phyloP scores from a whole-genome alignment of 2,113 vertebrate species.

The Odocoileus virginianus region DNA sequence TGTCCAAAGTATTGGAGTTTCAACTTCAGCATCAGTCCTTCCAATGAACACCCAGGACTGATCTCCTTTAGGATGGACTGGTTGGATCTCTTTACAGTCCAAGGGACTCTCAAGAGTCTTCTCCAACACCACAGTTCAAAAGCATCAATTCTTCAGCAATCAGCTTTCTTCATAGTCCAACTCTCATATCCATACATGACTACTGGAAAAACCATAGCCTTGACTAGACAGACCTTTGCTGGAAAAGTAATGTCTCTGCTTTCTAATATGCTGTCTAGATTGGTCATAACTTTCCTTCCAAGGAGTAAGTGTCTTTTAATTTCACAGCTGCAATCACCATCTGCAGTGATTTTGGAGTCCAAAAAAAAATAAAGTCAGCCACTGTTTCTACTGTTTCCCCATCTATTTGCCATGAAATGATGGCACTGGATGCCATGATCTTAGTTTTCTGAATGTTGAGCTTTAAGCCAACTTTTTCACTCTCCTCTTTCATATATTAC shows the following conservation, averaged over 20 bases:
- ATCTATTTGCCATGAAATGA: neutral
- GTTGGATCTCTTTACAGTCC: neutral
- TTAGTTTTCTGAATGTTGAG: neutral
- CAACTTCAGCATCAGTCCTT: neutral
- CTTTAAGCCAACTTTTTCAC: neutral
- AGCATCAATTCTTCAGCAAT: rapidly evolving
- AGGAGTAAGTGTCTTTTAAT: neutral
- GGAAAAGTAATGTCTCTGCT: neutral
- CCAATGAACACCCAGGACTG: neutral
- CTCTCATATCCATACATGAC: neutral
- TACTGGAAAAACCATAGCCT: neutral
- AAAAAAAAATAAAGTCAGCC: neutral
- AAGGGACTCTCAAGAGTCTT: neutral
- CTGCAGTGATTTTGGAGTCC: neutral
- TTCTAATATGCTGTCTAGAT: neutral
- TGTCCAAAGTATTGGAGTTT: neutral
- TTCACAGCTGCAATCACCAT: neutral
- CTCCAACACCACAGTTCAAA: neutral
- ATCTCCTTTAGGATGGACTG: neutral
- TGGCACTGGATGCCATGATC: neutral
- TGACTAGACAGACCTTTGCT: neutral
- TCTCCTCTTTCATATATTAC: neutral
- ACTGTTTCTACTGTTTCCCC: neutral
- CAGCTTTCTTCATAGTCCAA: neutral
- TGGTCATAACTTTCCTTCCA: neutral